Conservation (phyloP, 2,113 vertebrate genomes). For the Rhipidura dahli region DNA sequence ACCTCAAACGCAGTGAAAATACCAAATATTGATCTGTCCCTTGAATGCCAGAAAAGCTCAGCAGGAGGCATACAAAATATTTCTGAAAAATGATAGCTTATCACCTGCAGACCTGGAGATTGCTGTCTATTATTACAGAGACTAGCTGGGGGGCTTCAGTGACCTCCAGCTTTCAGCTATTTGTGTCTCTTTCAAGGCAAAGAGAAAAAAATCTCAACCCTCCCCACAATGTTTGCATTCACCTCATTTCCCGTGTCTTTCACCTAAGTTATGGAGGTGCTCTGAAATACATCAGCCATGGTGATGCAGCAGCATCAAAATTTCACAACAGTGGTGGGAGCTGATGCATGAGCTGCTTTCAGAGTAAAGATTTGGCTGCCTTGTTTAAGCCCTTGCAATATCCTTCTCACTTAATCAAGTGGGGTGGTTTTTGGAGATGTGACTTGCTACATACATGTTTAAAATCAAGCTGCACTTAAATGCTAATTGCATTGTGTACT, state of each 20-base stretch:
- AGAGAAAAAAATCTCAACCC: slow-evolving; percentile 9
- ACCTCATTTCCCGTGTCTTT: background rate
- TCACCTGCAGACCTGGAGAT: slow-evolving; percentile 49
- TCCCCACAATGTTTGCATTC: slow-evolving; percentile 15
- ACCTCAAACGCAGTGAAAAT: background rate
- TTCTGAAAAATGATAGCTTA: slow-evolving; percentile 49
- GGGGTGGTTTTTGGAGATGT: background rate
- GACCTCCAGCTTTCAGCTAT: slow-evolving; percentile 53
- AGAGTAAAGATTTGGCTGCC: background rate
- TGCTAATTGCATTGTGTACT: background rate
- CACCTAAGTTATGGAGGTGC: background rate
- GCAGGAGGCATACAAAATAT: slow-evolving; percentile 46
- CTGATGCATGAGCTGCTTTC: background rate
- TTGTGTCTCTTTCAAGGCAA: slow-evolving; percentile 49
- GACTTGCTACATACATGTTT: background rate
- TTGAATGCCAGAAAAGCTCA: slow-evolving; percentile 45
- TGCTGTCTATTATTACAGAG: slow-evolving; percentile 24
- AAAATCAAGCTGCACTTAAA: background rate
- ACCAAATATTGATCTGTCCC: slow-evolving; percentile 55
- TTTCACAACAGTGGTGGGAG: background rate
- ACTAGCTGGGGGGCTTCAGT: slow-evolving; percentile 39
- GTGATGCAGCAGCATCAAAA: background rate
- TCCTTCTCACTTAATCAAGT: background rate
- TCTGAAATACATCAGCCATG: background rate
- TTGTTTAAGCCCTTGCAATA: background rate